phyloP scores from a whole-genome alignment of 2,888 invertebrate genomes.

The Trissonchulus latispiculum region DNA sequence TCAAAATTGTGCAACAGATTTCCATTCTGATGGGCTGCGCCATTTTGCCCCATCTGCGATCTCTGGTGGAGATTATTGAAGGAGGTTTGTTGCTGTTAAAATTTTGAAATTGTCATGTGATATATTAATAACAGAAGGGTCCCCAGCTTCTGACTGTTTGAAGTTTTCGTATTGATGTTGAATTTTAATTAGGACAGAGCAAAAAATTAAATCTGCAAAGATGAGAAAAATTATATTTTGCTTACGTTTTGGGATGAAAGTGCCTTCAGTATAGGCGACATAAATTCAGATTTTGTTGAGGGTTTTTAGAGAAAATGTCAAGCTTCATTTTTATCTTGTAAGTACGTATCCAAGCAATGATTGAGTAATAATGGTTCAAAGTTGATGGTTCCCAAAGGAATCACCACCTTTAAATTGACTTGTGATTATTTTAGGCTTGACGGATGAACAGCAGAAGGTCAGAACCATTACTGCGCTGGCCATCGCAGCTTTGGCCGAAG shows the following conservation, averaged over 20 bases:
- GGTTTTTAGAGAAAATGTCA: no score
- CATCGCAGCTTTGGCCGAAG: slow-evolving; percentile 94
- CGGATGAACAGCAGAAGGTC: slow-evolving; percentile 98
- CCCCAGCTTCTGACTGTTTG: no score
- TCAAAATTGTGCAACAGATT: slow-evolving; percentile 99
- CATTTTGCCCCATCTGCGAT: slow-evolving; percentile 92
- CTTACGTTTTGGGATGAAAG: no score
- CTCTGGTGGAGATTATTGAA: slow-evolving; percentile 96
- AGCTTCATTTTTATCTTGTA: no score
- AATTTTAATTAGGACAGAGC: no score
- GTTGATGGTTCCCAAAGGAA: not conserved
- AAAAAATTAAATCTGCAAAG: no score
- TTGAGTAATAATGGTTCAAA: not conserved
- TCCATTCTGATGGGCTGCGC: slow-evolving; percentile 99
- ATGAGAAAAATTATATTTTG: no score
- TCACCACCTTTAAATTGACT: not conserved
- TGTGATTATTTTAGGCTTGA: slow-evolving; percentile 56
- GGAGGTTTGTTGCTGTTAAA: slow-evolving; percentile 60
- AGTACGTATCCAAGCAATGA: no score
- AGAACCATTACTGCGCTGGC: slow-evolving; percentile 97
- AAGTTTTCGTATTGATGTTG: no score
- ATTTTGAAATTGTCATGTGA: not conserved
- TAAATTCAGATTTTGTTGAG: no score
- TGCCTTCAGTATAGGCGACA: no score
- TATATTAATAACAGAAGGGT: no score